Evolutionary conservation across 2,113 vertebrate genomes (phyloP).

Genomic region (Spilogale gracilis): DNA sequence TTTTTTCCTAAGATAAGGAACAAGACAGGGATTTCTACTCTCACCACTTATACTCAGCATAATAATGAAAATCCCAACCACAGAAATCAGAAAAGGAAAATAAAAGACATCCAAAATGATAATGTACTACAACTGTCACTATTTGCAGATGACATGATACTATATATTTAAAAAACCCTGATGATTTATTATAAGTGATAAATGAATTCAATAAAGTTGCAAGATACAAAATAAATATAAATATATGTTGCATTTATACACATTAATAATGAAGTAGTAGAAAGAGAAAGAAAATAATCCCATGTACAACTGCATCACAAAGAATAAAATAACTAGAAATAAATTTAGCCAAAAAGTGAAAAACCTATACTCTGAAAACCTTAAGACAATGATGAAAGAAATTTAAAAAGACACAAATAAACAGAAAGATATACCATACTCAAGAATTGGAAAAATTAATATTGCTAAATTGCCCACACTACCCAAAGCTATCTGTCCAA

Average conservation of each 20-base stretch:
- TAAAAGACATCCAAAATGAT: not conserved
- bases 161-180: not conserved
- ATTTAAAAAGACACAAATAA: not conserved
- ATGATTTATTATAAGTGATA: not conserved
- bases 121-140: not conserved
- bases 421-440: not conserved
- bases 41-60: not conserved
- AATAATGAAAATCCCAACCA: not conserved
- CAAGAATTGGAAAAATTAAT: not conserved
- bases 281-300: not conserved
- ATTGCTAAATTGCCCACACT: not conserved
- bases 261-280: not conserved
- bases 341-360: not conserved
- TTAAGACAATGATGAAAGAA: not conserved
- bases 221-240: not conserved
- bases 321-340: not conserved
- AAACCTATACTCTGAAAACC: not conserved
- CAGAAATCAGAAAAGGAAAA: not conserved
- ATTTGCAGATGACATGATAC: not conserved
- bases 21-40: not conserved
- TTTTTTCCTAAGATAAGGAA: not conserved
- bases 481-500: not conserved
- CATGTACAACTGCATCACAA: not conserved
- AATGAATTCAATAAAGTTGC: not conserved
- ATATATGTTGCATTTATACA: not conserved